A percentile compares a stretch with the other conserved stretches of the same genome.
Evolutionary conservation across 1,140 invertebrate species (phyloP).

Genomic region (Cherax quadricarinatus): DNA sequence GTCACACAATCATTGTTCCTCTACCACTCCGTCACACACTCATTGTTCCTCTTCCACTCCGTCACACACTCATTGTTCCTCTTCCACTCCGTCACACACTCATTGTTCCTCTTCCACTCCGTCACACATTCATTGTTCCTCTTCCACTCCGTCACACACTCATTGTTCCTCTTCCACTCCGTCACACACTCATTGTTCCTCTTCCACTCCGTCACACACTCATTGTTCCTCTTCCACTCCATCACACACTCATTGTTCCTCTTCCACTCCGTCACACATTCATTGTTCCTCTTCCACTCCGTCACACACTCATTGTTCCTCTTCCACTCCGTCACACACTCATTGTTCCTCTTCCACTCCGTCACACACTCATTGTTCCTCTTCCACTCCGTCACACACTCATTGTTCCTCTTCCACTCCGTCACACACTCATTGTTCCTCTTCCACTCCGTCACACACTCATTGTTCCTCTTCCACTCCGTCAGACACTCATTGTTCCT

Average conservation of each 20-base stretch:
- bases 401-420: background rate
- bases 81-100: too few species aligned
- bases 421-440: background rate
- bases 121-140: too few species aligned
- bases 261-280: too few species aligned
- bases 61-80: too few species aligned
- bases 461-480: background rate
- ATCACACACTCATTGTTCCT: too few species aligned
- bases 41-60: too few species aligned
- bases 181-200: background rate
- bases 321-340: too few species aligned
- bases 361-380: background rate
- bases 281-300: background rate
- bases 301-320: background rate
- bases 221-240: too few species aligned
- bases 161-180: constrained; percentile 7
- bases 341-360: too few species aligned
- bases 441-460: background rate
- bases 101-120: too few species aligned
- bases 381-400: background rate
- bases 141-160: background rate
- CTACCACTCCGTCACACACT: too few species aligned
- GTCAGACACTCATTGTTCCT: too few species aligned
- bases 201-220: background rate
- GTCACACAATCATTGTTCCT: background rate